Evolutionary conservation across 2,888 invertebrate species (phyloP).

Genomic region (Xanthorhoe spadicearia): DNA sequence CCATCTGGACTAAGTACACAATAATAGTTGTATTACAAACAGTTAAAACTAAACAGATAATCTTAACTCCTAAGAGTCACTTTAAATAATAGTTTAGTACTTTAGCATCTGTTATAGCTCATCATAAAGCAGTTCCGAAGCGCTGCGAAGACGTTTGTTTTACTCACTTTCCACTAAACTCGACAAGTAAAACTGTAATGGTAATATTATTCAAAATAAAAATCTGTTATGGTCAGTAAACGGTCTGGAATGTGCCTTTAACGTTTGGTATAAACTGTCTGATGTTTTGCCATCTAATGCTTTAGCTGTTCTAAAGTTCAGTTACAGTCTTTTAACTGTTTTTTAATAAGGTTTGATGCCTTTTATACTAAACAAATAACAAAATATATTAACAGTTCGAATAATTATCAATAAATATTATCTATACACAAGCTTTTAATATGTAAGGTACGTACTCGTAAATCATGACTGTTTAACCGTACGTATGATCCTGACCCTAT

Average conservation of each 20-base stretch:
- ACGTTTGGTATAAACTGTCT: conserved; percentile 35
- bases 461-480: no score
- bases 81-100: conserved; percentile 17
- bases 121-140: conserved; percentile 3
- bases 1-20: no score
- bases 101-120: neutral
- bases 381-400: no score
- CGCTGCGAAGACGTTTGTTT: conserved; percentile 12
- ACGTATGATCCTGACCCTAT: no score
- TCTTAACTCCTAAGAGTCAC: neutral
- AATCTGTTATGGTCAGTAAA: conserved; percentile 41
- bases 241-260: conserved; percentile 38
- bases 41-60: no score
- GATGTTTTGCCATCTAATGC: conserved; percentile 25
- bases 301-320: conserved; percentile 24
- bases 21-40: no score
- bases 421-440: no score
- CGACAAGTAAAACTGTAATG: conserved; percentile 22
- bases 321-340: neutral
- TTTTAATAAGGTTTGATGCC: no score
- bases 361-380: no score
- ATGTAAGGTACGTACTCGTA: no score
- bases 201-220: conserved; percentile 34
- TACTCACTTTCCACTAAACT: conserved; percentile 26
- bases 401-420: no score